phyloP scores from a whole-genome alignment of 2,797 vertebrate genomes.

The Tokudaia muenninki region DNA sequence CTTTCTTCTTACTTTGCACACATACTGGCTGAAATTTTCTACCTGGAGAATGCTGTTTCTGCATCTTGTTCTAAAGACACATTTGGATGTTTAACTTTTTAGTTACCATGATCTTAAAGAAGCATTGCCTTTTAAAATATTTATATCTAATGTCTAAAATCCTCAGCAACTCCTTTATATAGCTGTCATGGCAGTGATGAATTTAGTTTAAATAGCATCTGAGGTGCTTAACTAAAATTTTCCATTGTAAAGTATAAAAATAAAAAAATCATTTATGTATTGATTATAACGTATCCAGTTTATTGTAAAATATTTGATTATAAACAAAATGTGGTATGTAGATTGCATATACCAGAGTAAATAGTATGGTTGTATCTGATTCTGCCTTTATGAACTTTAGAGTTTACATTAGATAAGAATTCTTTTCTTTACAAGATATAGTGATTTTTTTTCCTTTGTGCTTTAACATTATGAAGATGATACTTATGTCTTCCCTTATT shows the following conservation, averaged over 20 bases:
- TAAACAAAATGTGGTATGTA: neutral
- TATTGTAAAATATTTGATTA: constrained; percentile 47
- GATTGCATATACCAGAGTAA: neutral
- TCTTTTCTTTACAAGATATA: constrained; percentile 32
- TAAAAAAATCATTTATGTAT: constrained; percentile 26
- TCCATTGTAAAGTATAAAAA: neutral
- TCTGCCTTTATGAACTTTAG: constrained; percentile 33
- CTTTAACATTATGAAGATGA: constrained; percentile 50
- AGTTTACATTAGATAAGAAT: neutral
- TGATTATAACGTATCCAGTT: neutral
- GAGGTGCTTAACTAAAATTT: constrained; percentile 40
- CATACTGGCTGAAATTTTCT: constrained; percentile 1
- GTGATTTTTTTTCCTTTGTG: constrained; percentile 19
- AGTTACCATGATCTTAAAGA: constrained; percentile 41
- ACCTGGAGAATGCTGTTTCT: neutral
- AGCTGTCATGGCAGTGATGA: neutral
- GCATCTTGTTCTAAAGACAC: neutral
- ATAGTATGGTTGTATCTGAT: neutral
- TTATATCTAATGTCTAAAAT: constrained; percentile 5
- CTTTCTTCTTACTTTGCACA: constrained; percentile 45
- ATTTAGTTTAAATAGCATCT: constrained; percentile 61
- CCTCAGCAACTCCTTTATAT: constrained; percentile 34
- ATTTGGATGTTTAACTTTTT: constrained; percentile 22
- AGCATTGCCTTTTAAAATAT: neutral
- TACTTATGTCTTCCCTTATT: constrained; percentile 50